Percentiles rank a stretch among this genome's conserved stretches.
Conservation (phyloP, 2,113 vertebrate species). For the Odocoileus virginianus region DNA sequence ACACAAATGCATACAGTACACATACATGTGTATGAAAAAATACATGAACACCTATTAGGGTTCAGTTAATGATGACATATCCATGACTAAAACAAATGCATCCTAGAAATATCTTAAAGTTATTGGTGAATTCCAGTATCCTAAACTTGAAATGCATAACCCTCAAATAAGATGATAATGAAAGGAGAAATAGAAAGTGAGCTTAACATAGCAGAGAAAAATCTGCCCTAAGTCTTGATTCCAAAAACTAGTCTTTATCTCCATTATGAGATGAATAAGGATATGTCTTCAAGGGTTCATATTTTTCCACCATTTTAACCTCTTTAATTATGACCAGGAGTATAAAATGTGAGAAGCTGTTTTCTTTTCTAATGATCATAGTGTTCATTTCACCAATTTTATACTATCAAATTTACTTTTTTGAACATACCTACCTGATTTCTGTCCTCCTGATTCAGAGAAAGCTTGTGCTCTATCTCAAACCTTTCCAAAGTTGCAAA, state of each 20-base stretch:
- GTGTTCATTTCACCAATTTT: neutral
- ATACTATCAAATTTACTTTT: neutral
- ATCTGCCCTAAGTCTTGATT: neutral
- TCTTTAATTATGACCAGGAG: neutral
- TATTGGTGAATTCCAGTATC: neutral
- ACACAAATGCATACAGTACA: neutral
- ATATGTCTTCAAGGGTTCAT: neutral
- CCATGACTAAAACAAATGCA: neutral
- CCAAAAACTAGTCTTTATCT: neutral
- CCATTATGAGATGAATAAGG: neutral
- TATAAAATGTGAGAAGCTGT: neutral
- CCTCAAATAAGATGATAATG: neutral
- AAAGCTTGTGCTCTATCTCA: neutral
- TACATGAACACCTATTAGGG: neutral
- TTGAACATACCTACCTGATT: neutral
- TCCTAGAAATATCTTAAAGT: neutral
- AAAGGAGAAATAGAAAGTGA: neutral
- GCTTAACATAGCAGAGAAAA: neutral
- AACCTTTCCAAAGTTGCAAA: neutral
- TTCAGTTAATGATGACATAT: neutral
- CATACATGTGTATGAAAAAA: neutral
- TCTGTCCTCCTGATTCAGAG: neutral
- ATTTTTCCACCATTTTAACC: neutral
- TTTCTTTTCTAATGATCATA: neutral
- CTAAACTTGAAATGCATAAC: neutral